phyloP scores from a whole-genome alignment of 2,888 invertebrate genomes.

The Hedychridium roseum region DNA sequence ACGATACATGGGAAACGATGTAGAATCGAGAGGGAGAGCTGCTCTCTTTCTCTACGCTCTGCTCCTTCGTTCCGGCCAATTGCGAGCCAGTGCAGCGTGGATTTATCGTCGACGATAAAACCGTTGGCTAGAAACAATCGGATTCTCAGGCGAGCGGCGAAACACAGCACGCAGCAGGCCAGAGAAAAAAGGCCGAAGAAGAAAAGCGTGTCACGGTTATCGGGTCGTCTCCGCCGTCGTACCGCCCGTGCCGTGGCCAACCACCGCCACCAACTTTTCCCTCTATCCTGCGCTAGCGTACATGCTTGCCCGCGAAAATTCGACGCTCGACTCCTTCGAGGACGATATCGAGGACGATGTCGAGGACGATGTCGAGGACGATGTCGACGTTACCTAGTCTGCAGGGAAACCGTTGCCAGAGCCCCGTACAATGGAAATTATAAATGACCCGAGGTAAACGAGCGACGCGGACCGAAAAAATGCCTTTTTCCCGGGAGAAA shows the following conservation, averaged over 20 bases:
- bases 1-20: too few relatives aligned
- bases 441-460: conserved; percentile 40
- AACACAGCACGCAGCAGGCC: background rate
- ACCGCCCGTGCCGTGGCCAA: too few relatives aligned
- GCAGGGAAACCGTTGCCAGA: too few relatives aligned
- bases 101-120: background rate
- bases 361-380: too few relatives aligned
- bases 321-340: too few relatives aligned
- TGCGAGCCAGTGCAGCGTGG: conserved; percentile 1
- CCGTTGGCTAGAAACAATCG: conserved; percentile 7
- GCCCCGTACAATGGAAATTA: conserved; percentile 37
- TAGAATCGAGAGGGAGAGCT: too few relatives aligned
- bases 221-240: conserved; percentile 21
- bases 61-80: background rate
- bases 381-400: too few relatives aligned
- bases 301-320: too few relatives aligned
- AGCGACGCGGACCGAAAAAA: conserved; percentile 41
- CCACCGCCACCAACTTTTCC: too few relatives aligned
- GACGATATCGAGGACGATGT: too few relatives aligned
- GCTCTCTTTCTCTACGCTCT: background rate
- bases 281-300: too few relatives aligned
- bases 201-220: conserved; percentile 30
- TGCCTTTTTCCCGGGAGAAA: conserved; percentile 41
- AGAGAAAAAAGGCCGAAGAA: background rate
- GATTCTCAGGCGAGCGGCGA: conserved; percentile 6